Evolutionary conservation across 2,888 invertebrate genomes (phyloP).

Genomic region (Andrena flavipes): DNA sequence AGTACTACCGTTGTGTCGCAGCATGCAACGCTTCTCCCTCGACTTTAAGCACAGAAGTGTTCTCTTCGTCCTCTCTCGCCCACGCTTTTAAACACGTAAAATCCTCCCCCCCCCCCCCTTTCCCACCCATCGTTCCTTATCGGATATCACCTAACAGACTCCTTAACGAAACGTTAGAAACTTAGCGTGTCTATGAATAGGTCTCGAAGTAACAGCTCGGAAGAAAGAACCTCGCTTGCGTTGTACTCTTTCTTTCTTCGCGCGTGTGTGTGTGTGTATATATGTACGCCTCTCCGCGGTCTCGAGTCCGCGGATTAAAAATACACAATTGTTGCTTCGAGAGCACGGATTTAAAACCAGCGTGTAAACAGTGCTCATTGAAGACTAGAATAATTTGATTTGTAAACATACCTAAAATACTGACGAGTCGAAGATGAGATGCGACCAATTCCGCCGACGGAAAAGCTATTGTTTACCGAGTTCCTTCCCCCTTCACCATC

Average conservation of each 20-base stretch:
- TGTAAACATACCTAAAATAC: slow-evolving; percentile 83
- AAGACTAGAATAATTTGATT: slow-evolving; percentile 85
- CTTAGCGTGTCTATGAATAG: slow-evolving; percentile 59
- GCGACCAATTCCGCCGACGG: slow-evolving; percentile 79
- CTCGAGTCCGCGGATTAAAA: slow-evolving; percentile 17
- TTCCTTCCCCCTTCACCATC: slow-evolving; percentile 63
- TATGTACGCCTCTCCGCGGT: slow-evolving; percentile 1
- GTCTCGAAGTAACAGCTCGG: slow-evolving; percentile 56
- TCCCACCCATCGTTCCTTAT: background rate
- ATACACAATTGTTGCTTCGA: slow-evolving; percentile 61
- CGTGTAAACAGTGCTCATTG: slow-evolving; percentile 79
- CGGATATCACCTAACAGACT: slow-evolving; percentile 44
- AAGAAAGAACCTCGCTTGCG: slow-evolving; percentile 37
- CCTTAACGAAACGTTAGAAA: slow-evolving; percentile 58
- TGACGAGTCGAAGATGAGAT: slow-evolving; percentile 80
- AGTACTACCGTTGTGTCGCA: slow-evolving; percentile 73
- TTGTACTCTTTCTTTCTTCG: slow-evolving; percentile 4
- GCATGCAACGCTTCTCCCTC: slow-evolving; percentile 67
- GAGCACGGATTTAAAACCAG: slow-evolving; percentile 69
- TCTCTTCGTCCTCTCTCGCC: background rate
- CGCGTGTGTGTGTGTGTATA: background rate
- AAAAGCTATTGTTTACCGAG: slow-evolving; percentile 75
- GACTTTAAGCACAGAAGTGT: slow-evolving; percentile 50
- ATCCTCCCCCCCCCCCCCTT: background rate
- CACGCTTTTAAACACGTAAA: slow-evolving; percentile 1